Conservation (phyloP, 2,888 invertebrate genomes). For the Lagria hirta region DNA sequence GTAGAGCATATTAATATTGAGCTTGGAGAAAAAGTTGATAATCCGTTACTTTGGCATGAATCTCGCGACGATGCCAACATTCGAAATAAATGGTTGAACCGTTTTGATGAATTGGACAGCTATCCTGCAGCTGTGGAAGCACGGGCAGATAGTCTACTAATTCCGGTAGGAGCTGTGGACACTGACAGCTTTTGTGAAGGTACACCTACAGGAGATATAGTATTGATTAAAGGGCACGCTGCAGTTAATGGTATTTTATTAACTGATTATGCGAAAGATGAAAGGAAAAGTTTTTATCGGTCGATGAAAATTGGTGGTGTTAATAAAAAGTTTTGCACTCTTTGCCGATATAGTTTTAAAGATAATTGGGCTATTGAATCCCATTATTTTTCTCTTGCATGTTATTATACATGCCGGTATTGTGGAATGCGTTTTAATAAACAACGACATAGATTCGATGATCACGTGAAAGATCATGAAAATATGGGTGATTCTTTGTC, state of each 20-base stretch:
- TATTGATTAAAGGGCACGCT: conserved; percentile 37
- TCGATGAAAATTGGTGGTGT: conserved; percentile 48
- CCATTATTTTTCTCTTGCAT: conserved; percentile 51
- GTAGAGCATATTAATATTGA: conserved; percentile 48
- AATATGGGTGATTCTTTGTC: conserved; percentile 43
- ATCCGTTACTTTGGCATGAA: conserved; percentile 42
- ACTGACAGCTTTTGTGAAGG: conserved; percentile 23
- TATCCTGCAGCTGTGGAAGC: conserved; percentile 18
- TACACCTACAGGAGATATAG: conserved; percentile 32
- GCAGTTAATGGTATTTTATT: conserved; percentile 47
- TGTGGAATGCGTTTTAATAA: conserved; percentile 53
- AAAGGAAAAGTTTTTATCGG: conserved; percentile 47
- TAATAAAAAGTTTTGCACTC: conserved; percentile 50
- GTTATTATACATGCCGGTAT: conserved; percentile 51
- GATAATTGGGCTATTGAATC: conserved; percentile 55
- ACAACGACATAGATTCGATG: conserved; percentile 46
- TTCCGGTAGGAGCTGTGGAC: conserved; percentile 32
- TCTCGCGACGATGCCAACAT: conserved; percentile 39
- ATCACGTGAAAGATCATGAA: conserved; percentile 46
- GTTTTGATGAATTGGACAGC: conserved; percentile 22
- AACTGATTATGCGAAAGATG: conserved; percentile 48
- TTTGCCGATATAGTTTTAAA: conserved; percentile 53
- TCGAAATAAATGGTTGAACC: conserved; percentile 49
- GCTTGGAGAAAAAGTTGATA: conserved; percentile 47
- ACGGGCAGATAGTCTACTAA: conserved; percentile 31